A percentile compares a stretch with the other conserved stretches of the same genome.
phyloP scores from a whole-genome alignment of 2,797 vertebrate species.

The Fratercula arctica region DNA sequence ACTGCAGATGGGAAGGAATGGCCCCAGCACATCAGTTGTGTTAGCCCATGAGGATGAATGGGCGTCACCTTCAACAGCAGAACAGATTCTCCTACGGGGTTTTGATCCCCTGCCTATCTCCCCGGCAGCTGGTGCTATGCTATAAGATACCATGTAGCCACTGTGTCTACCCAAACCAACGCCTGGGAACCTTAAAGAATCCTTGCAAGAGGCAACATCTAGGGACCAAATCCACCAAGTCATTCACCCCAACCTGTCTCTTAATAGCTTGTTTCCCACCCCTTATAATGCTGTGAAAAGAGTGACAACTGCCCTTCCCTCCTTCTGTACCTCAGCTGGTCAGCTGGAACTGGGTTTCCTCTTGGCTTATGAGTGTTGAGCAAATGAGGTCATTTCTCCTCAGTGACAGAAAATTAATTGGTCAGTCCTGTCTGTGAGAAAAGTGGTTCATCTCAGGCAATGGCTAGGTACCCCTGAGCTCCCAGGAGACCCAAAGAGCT shows the following conservation, averaged over 20 bases:
- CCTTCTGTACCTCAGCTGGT: constrained; percentile 60
- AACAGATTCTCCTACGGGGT: neutral
- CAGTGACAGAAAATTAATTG: constrained; percentile 50
- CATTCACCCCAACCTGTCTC: neutral
- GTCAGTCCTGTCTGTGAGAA: neutral
- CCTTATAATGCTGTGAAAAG: neutral
- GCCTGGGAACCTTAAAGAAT: neutral
- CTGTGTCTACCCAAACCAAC: neutral
- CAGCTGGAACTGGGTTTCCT: constrained; percentile 48
- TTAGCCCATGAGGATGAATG: neutral
- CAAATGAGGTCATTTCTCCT: constrained; percentile 68
- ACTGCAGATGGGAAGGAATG: fast-evolving
- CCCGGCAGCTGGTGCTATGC: neutral
- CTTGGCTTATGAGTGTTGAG: constrained; percentile 24
- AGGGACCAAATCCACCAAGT: neutral
- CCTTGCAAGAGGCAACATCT: neutral
- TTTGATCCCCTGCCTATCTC: neutral
- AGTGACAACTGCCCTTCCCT: constrained; percentile 33
- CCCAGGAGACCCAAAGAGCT: neutral
- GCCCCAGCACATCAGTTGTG: neutral
- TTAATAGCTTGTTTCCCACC: neutral
- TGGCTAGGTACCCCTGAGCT: neutral
- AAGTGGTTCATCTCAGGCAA: constrained; percentile 36
- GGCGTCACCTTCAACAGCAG: neutral
- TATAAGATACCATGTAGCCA: neutral